Evolutionary conservation across 35 echinoderm and acorn worm species (phyloP).

Genomic region (Stichopus chloronotus): DNA sequence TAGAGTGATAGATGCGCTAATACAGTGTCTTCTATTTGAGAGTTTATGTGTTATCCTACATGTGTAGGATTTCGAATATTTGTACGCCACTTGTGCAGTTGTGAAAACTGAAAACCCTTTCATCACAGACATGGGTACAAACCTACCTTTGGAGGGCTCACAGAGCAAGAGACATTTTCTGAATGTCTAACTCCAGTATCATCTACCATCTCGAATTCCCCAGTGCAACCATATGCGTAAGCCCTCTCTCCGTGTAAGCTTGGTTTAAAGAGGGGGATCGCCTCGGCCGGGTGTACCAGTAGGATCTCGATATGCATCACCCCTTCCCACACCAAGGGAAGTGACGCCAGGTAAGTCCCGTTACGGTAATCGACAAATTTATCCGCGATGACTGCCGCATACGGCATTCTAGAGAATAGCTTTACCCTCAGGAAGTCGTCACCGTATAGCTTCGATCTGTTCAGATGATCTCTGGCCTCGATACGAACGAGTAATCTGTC

Average conservation of each 20-base stretch:
- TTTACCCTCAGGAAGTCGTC: background rate
- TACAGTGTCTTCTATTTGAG: too few relatives aligned
- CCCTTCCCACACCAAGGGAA: slow-evolving; percentile 47
- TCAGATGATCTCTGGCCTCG: slow-evolving; percentile 8
- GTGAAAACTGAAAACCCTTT: too few relatives aligned
- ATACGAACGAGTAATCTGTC: background rate
- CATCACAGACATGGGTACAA: too few relatives aligned
- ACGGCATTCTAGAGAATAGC: background rate
- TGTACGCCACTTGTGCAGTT: too few relatives aligned
- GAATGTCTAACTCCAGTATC: background rate
- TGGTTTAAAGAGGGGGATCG: background rate
- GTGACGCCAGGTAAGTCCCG: background rate
- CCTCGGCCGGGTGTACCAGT: slow-evolving; percentile 54
- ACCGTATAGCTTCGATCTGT: slow-evolving; percentile 5
- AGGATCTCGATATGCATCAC: slow-evolving; percentile 2
- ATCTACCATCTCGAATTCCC: slow-evolving; percentile 10
- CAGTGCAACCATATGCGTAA: background rate
- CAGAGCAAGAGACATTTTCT: background rate
- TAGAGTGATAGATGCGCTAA: too few relatives aligned
- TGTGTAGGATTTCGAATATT: too few relatives aligned
- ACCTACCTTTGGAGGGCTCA: background rate
- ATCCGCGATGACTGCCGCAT: slow-evolving; percentile 3
- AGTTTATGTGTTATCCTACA: too few relatives aligned
- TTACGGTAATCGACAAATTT: slow-evolving; percentile 5
- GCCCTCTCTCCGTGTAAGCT: background rate